These are phyloP conservation scores for honey bee (Apis mellifera) DNA, from an alignment of 1,140 invertebrate species.

Conservation along the genomic window DNA sequence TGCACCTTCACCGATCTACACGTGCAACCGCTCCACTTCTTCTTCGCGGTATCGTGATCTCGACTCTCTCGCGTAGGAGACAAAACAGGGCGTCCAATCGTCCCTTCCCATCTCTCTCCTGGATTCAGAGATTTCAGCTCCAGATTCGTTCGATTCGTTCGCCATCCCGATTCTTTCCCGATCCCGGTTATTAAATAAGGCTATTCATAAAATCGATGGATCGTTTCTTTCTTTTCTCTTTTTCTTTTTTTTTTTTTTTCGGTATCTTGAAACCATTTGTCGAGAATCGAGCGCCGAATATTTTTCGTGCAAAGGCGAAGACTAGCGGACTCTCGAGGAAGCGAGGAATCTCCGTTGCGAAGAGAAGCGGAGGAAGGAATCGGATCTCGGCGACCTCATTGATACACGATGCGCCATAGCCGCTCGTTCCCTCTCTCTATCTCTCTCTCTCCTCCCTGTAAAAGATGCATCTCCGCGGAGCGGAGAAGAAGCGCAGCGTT, in stretches of 20 bases:
- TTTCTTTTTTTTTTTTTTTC: too few species aligned
- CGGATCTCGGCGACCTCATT: slow-evolving; percentile 44
- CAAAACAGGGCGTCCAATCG: background rate
- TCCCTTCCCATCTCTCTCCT: too few species aligned
- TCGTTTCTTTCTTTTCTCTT: too few species aligned
- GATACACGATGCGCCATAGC: slow-evolving; percentile 46
- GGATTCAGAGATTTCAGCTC: too few species aligned
- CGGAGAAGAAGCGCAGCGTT: slow-evolving; percentile 42
- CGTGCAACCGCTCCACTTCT: slow-evolving; percentile 47
- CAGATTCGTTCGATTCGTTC: too few species aligned
- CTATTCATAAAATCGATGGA: too few species aligned
- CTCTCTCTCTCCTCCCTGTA: background rate
- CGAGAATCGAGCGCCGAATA: background rate
- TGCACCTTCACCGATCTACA: slow-evolving; percentile 65
- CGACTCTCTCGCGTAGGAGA: slow-evolving; percentile 41
- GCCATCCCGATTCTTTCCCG: too few species aligned
- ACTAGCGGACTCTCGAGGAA: too few species aligned
- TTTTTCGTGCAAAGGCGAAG: background rate
- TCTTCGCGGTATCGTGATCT: slow-evolving; percentile 47
- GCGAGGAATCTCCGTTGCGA: too few species aligned
- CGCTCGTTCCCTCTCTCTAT: background rate
- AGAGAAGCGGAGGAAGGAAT: background rate
- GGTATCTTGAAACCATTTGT: background rate
- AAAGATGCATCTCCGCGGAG: slow-evolving; percentile 45
- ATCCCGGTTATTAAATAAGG: too few species aligned